phyloP scores from a whole-genome alignment of 1,140 invertebrate species.

The Solenopsis invicta region DNA sequence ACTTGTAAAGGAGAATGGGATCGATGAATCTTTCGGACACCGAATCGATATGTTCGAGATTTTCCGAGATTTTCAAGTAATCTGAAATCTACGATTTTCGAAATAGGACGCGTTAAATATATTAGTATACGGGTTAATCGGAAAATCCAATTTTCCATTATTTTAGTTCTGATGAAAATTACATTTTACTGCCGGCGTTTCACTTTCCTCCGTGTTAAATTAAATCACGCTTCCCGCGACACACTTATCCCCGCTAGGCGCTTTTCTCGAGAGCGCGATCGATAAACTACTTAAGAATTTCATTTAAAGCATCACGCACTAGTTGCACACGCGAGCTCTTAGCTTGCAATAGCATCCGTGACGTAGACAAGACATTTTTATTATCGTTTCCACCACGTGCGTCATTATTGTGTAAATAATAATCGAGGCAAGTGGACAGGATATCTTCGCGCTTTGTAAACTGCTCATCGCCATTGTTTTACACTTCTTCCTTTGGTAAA shows the following conservation, averaged over 20 bases:
- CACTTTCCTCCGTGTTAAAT: constrained; percentile 14
- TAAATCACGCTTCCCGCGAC: constrained; percentile 53
- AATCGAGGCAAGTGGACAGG: not conserved
- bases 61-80: not conserved
- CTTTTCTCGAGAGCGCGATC: constrained; percentile 24
- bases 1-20: not conserved
- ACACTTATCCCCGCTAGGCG: constrained; percentile 35
- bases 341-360: constrained; percentile 49
- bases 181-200: constrained; percentile 10
- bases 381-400: constrained; percentile 42
- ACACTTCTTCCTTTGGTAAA: not conserved
- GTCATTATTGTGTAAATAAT: constrained; percentile 49
- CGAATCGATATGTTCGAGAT: not conserved
- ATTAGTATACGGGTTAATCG: not conserved
- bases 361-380: constrained; percentile 54
- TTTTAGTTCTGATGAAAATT: constrained; percentile 17
- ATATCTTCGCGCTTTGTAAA: not conserved
- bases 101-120: not conserved
- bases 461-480: not conserved
- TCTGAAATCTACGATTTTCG: constrained; percentile 1
- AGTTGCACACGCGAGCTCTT: constrained; percentile 62
- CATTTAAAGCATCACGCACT: constrained; percentile 49
- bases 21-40: not conserved
- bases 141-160: constrained; percentile 18
- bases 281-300: constrained; percentile 53